These are phyloP conservation scores for Xiphias gladius DNA, from an alignment of 2,113 vertebrate genomes.

Conservation along the genomic window DNA sequence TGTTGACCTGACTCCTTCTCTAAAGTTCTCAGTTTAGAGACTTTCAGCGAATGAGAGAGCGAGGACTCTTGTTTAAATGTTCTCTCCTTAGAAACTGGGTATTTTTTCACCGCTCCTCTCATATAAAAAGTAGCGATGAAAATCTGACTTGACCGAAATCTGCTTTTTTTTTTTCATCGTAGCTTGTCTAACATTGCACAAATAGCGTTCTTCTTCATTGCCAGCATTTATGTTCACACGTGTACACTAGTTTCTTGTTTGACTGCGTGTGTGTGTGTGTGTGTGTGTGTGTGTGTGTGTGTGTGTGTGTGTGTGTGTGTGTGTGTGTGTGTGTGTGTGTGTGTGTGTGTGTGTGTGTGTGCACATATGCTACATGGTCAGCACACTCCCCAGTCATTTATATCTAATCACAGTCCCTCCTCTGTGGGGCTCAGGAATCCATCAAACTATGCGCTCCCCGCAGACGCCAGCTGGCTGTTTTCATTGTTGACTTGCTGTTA, in stretches of 20 bases:
- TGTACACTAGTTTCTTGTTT: neutral
- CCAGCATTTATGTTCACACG: neutral
- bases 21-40: rapidly evolving
- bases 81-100: neutral
- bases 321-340: too few relatives aligned
- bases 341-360: neutral
- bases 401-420: conserved; percentile 28
- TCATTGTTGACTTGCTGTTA: conserved; percentile 60
- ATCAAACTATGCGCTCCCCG: conserved; percentile 15
- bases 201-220: neutral
- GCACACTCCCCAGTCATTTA: conserved; percentile 26
- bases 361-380: conserved; percentile 5
- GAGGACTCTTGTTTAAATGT: neutral
- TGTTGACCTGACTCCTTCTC: too few relatives aligned
- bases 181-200: neutral
- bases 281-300: neutral
- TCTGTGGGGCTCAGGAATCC: conserved; percentile 33
- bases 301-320: neutral
- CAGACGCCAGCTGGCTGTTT: conserved; percentile 28
- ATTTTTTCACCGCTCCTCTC: neutral
- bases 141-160: conserved; percentile 13
- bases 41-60: neutral
- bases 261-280: neutral
- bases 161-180: conserved; percentile 26
- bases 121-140: conserved; percentile 33